Percentiles rank a stretch among this genome's conserved stretches.
phyloP scores from a whole-genome alignment of 2,113 vertebrate genomes.

The Cromileptes altivelis region DNA sequence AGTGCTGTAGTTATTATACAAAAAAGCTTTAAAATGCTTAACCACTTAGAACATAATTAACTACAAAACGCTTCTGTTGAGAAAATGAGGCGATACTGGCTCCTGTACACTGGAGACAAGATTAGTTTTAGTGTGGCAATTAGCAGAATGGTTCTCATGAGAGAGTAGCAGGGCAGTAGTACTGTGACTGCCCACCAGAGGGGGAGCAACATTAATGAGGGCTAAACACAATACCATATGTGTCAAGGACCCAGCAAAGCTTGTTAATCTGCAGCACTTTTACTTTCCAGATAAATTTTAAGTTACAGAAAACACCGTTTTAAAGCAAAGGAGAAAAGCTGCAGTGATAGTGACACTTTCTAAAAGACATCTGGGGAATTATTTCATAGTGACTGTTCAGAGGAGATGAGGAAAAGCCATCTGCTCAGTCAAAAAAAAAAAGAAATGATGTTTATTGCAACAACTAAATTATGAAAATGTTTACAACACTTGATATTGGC shows the following conservation, averaged over 20 bases:
- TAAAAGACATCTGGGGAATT: neutral
- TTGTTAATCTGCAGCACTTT: slow-evolving; percentile 7
- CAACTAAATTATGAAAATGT: slow-evolving; percentile 27
- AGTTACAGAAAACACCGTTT: neutral
- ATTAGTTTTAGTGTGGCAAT: slow-evolving; percentile 46
- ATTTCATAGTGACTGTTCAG: neutral
- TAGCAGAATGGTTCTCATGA: slow-evolving; percentile 25
- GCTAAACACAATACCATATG: slow-evolving; percentile 42
- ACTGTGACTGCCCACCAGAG: slow-evolving; percentile 75
- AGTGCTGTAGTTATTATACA: slow-evolving; percentile 18
- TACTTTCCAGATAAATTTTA: neutral
- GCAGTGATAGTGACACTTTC: neutral
- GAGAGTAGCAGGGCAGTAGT: slow-evolving; percentile 49
- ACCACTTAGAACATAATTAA: slow-evolving; percentile 36
- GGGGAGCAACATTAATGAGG: slow-evolving; percentile 68
- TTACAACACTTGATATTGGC: slow-evolving; percentile 10
- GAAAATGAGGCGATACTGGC: slow-evolving; percentile 40
- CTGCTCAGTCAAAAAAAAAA: neutral
- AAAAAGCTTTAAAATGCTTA: slow-evolving; percentile 9
- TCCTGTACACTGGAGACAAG: slow-evolving; percentile 17
- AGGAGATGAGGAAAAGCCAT: neutral
- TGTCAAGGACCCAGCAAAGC: neutral
- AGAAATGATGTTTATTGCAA: neutral
- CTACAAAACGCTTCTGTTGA: slow-evolving; percentile 13
- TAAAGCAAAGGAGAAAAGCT: neutral